A percentile compares a stretch with the other conserved stretches of the same genome.
Evolutionary conservation across 2,888 invertebrate species (phyloP).

Genomic region (Drosophila neutralis): DNA sequence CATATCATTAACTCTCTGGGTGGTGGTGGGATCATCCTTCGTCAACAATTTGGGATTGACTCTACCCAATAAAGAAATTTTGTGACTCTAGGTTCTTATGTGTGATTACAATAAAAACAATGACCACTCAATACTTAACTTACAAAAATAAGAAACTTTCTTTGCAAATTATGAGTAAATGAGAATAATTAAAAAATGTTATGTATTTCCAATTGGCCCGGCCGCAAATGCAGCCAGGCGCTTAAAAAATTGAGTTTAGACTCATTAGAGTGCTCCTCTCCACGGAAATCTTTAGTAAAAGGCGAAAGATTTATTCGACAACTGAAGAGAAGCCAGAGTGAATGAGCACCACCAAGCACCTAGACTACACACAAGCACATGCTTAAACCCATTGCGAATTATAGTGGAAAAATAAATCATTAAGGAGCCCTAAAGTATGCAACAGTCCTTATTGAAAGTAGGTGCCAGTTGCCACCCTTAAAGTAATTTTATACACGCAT

Average conservation of each 20-base stretch:
- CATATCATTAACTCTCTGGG: slow-evolving; percentile 1
- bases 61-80: background rate
- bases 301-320: slow-evolving; percentile 90
- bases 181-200: accelerated
- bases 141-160: background rate
- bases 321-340: slow-evolving; percentile 88
- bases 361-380: background rate
- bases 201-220: slow-evolving; percentile 16
- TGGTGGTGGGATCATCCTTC: background rate
- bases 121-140: background rate
- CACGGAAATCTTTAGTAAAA: slow-evolving; percentile 91
- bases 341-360: background rate
- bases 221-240: slow-evolving; percentile 7
- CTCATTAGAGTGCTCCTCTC: slow-evolving; percentile 87
- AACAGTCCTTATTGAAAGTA: background rate
- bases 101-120: background rate
- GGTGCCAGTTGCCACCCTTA: background rate
- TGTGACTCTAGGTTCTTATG: background rate
- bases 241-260: slow-evolving; percentile 3
- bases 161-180: background rate
- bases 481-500: background rate
- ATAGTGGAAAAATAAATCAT: background rate
- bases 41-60: background rate
- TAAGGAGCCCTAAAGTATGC: background rate
- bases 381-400: background rate